A percentile compares a stretch with the other conserved stretches of the same genome.
phyloP scores from a whole-genome alignment of 2,113 vertebrate species.

The Chelonoidis abingdonii region DNA sequence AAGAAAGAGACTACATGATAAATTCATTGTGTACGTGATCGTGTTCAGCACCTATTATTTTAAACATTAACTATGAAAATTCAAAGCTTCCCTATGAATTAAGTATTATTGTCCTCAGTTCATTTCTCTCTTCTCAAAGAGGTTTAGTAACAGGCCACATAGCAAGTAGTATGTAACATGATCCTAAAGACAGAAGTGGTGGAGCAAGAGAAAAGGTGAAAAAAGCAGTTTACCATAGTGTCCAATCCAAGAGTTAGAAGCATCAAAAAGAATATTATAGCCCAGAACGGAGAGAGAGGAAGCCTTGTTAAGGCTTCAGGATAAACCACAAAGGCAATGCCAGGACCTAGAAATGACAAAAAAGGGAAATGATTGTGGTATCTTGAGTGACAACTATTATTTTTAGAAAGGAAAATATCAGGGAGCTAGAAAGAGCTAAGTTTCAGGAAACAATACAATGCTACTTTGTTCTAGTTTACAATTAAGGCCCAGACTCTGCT shows the following conservation, averaged over 20 bases:
- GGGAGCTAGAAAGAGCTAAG: neutral
- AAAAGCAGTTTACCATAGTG: conserved; percentile 90
- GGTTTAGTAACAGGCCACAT: rapidly evolving
- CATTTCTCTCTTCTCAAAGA: neutral
- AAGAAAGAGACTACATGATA: rapidly evolving
- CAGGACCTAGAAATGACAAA: conserved; percentile 86
- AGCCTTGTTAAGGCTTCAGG: conserved; percentile 97
- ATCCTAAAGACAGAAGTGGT: neutral
- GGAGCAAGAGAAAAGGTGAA: neutral
- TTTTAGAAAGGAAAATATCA: neutral
- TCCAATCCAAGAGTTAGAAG: conserved; percentile 97
- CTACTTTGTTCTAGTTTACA: neutral
- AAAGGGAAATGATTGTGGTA: neutral
- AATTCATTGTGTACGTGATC: neutral
- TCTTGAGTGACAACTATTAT: rapidly evolving
- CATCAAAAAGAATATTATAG: conserved; percentile 99
- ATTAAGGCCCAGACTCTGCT: neutral
- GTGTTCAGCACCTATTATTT: neutral
- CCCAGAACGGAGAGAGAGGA: conserved; percentile 97
- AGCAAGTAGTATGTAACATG: rapidly evolving
- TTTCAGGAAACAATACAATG: neutral
- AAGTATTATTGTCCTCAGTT: neutral
- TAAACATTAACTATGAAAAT: neutral
- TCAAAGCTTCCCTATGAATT: neutral
- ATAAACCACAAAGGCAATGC: conserved; percentile 98